Evolutionary conservation across 2,888 invertebrate genomes (phyloP), one percentile per base, ranked within the genome.

Genomic region (Vandiemenella viatica): DNA sequence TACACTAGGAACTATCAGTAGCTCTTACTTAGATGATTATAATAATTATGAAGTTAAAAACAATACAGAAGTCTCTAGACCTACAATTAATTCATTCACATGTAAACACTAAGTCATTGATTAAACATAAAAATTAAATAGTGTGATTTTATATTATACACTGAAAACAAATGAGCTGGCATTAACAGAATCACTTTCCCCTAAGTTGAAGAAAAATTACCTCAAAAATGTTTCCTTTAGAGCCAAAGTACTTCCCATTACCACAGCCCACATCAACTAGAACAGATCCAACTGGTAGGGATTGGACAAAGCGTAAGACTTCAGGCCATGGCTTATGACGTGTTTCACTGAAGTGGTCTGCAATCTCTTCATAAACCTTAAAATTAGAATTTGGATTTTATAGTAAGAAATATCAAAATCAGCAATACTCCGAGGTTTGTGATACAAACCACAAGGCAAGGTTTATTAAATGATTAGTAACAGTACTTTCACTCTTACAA

Each of bases 201-300:
- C n/a, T n/a, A n/a, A n/a, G n/a, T n/a, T 26, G 13, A 38, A 38
- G 8, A 38, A 38, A 38, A 58, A 61, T 61, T 63, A 83, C 83
- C 70, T 80, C 76, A 56, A 74, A 67, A 45, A 80, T 69, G 54
- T 73, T 67, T 26, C 63, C 60, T 55, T 78, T 76, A 2, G 67
- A 62, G 46, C 77, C 74, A 48, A 98, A 74, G 67, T 98, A 97
- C 73, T 98, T 99, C 37, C 97, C 98, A 71, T 98, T 98, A 8
- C 98, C 98, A 66, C 96, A 95, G 5, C 98, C 98, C 32, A 96
- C 77, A 67, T 99, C 98, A 4, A 93, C 62, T 13, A 97, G 63
- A 8, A 92, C 62, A 1, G 84, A 77, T 1, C 85, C 87, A 0
- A 64, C 50, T 0, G 75, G 64, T 54, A 90, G 76, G 5, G 68